Conservation (phyloP, 1,140 invertebrate genomes). For the Zaprionus tsacasi region DNA sequence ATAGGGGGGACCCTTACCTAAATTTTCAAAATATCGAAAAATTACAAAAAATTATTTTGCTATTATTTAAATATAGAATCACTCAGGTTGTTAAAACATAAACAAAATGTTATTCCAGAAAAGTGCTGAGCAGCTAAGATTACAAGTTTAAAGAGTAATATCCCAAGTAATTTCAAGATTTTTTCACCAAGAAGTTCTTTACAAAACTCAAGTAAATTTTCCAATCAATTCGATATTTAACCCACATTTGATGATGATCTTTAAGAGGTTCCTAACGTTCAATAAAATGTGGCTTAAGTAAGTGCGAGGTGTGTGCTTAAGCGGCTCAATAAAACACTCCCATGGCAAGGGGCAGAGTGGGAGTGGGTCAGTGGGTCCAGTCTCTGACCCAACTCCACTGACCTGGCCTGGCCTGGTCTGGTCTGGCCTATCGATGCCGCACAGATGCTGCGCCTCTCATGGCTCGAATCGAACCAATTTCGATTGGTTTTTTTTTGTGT, state of each 20-base stretch:
- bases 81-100: too few species aligned
- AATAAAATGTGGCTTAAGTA: conserved; percentile 2
- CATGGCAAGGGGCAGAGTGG: not conserved
- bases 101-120: too few species aligned
- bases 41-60: too few species aligned
- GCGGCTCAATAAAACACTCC: conserved; percentile 9
- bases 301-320: conserved; percentile 18
- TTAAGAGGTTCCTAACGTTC: not conserved
- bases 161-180: too few species aligned
- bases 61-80: too few species aligned
- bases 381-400: not conserved
- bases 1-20: too few species aligned
- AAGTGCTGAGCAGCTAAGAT: too few species aligned
- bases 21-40: too few species aligned
- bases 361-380: not conserved
- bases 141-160: too few species aligned
- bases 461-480: conserved; percentile 11
- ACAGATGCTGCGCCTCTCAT: conserved; percentile 24
- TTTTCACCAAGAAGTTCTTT: not conserved
- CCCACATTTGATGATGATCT: not conserved
- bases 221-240: not conserved
- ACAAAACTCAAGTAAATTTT: not conserved
- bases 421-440: conserved; percentile 17
- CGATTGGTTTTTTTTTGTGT: not conserved
- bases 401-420: conserved; percentile 10